These are phyloP conservation scores for Eleutherodactylus coqui DNA, from an alignment of 2,797 vertebrate species.

Conservation along the genomic window DNA sequence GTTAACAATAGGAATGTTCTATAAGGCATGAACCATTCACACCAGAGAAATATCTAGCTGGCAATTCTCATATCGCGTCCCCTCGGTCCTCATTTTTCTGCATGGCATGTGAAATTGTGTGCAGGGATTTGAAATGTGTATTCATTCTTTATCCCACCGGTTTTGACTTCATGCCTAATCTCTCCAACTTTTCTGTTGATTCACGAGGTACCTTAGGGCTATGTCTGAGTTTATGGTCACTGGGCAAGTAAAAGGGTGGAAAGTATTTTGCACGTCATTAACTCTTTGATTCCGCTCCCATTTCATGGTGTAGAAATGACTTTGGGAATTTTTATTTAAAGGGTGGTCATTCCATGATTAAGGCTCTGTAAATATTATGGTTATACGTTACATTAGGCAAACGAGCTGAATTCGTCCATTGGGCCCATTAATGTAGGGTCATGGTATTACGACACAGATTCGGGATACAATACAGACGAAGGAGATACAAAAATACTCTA, in stretches of 20 bases:
- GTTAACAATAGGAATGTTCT: slow-evolving; percentile 45
- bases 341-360: too few relatives aligned
- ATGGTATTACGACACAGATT: too few relatives aligned
- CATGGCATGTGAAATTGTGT: slow-evolving; percentile 1
- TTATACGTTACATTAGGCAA: too few relatives aligned
- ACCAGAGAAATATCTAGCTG: slow-evolving; percentile 6
- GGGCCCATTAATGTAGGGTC: too few relatives aligned
- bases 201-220: not conserved
- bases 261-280: not conserved
- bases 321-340: too few relatives aligned
- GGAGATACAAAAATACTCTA: too few relatives aligned
- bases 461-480: too few relatives aligned
- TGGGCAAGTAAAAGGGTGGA: not conserved
- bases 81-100: not conserved
- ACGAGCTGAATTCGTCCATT: too few relatives aligned
- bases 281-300: not conserved
- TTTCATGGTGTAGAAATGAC: not conserved
- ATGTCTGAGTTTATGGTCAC: not conserved
- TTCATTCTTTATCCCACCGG: not conserved
- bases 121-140: not conserved
- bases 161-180: not conserved
- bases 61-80: slow-evolving; percentile 5
- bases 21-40: slow-evolving; percentile 16
- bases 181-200: too few relatives aligned
- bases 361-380: too few relatives aligned